These are phyloP conservation scores for Chloropsis hardwickii DNA, from an alignment of 2,113 vertebrate species.

Conservation along the genomic window DNA sequence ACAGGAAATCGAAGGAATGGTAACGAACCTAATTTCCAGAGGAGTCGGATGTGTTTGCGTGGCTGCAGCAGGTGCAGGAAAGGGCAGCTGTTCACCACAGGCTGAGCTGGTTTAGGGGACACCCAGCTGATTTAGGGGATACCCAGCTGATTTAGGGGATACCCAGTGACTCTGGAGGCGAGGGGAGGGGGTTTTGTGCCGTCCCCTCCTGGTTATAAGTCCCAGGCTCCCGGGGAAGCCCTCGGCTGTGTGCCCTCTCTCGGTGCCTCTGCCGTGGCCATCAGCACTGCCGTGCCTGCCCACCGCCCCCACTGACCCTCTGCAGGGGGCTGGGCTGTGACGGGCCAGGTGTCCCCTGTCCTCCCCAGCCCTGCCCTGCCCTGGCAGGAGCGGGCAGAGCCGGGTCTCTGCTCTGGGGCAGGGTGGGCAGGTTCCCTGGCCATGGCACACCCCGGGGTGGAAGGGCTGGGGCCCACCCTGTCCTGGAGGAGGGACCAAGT, in stretches of 20 bases:
- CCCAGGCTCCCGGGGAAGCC: rapidly evolving
- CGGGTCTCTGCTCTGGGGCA: rapidly evolving
- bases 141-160: neutral
- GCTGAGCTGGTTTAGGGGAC: rapidly evolving
- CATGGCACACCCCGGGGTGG: neutral
- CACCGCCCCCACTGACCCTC: rapidly evolving
- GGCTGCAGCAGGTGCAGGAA: neutral
- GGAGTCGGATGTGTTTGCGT: neutral
- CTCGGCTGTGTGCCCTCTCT: rapidly evolving
- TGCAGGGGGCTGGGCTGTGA: rapidly evolving
- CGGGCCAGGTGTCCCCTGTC: no score
- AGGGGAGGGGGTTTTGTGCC: neutral
- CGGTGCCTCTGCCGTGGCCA: rapidly evolving
- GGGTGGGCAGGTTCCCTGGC: no score
- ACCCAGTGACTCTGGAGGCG: rapidly evolving
- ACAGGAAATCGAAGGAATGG: neutral
- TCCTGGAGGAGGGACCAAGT: rapidly evolving
- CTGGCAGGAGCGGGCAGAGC: neutral
- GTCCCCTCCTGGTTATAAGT: rapidly evolving
- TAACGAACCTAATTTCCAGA: neutral
- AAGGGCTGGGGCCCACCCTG: no score
- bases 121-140: neutral
- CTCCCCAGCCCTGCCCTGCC: rapidly evolving
- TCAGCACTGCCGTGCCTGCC: neutral
- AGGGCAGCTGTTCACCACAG: neutral